A percentile compares a stretch with the other conserved stretches of the same genome.
These are phyloP conservation scores for Erythrolamprus reginae DNA, from an alignment of 2,113 vertebrate genomes.

Conservation along the genomic window DNA sequence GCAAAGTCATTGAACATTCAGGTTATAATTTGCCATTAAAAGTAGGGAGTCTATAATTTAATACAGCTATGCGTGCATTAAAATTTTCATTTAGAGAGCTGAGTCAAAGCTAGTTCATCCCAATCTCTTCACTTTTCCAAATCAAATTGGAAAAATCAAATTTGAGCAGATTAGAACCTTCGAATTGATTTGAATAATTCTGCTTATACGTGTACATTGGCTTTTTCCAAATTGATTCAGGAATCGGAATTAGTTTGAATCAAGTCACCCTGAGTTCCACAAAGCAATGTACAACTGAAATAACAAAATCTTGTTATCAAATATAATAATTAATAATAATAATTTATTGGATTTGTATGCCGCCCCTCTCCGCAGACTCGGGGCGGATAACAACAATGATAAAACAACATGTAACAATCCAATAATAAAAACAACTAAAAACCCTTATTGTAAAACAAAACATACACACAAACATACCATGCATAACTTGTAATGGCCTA, in stretches of 20 bases:
- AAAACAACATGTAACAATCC: too few relatives aligned
- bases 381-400: too few relatives aligned
- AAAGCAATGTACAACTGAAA: neutral
- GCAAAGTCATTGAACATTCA: neutral
- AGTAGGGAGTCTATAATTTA: neutral
- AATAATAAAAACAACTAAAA: too few relatives aligned
- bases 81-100: neutral
- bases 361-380: too few relatives aligned
- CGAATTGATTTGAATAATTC: neutral
- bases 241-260: neutral
- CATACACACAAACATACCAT: too few relatives aligned
- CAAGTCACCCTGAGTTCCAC: neutral
- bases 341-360: too few relatives aligned
- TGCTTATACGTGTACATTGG: neutral
- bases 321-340: too few relatives aligned
- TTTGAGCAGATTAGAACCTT: neutral
- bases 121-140: neutral
- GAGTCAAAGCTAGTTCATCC: neutral
- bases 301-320: neutral
- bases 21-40: neutral
- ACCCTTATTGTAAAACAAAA: too few relatives aligned
- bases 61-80: neutral
- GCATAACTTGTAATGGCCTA: too few relatives aligned
- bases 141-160: neutral
- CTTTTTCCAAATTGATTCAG: neutral